phyloP scores from a whole-genome alignment of 23 tunicate genomes.

The Oikopleura vanhoeffeni region DNA sequence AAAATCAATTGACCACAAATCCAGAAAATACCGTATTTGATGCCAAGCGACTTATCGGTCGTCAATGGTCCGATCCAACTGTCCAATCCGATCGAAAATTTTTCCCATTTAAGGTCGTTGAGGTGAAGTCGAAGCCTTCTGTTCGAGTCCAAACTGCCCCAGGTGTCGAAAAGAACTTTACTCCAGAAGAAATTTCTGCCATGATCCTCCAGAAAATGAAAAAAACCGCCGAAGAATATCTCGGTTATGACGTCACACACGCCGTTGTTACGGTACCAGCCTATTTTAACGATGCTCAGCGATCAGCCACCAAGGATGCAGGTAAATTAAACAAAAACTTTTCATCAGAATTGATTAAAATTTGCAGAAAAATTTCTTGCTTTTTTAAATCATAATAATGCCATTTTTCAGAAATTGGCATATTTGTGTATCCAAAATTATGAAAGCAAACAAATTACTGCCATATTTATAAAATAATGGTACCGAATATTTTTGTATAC shows the following conservation, averaged over 20 bases:
- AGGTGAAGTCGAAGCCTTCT: constrained; percentile 45
- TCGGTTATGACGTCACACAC: constrained; percentile 73
- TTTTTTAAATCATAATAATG: too few relatives aligned
- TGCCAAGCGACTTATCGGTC: constrained; percentile 80
- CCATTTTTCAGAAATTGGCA: too few relatives aligned
- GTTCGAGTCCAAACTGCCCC: constrained; percentile 21
- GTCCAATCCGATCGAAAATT: constrained; percentile 55
- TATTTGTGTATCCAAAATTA: too few relatives aligned
- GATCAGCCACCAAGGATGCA: constrained; percentile 97
- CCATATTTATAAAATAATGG: too few relatives aligned
- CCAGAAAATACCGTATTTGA: constrained; percentile 84
- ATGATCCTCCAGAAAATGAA: constrained; percentile 85
- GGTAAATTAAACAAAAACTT: too few relatives aligned
- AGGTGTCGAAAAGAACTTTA: constrained; percentile 61
- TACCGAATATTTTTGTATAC: too few relatives aligned
- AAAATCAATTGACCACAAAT: constrained; percentile 77
- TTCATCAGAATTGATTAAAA: too few relatives aligned
- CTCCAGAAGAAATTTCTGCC: constrained; percentile 94
- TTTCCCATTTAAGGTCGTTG: constrained; percentile 41
- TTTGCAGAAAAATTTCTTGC: too few relatives aligned
- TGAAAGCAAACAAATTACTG: too few relatives aligned
- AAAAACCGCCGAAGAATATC: constrained; percentile 82
- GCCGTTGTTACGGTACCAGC: constrained; percentile 98
- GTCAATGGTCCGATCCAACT: constrained; percentile 35
- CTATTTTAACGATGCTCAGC: constrained; percentile 85